These are phyloP conservation scores for Linnaemya vulpina DNA, from an alignment of 2,888 invertebrate genomes.

Conservation along the genomic window DNA sequence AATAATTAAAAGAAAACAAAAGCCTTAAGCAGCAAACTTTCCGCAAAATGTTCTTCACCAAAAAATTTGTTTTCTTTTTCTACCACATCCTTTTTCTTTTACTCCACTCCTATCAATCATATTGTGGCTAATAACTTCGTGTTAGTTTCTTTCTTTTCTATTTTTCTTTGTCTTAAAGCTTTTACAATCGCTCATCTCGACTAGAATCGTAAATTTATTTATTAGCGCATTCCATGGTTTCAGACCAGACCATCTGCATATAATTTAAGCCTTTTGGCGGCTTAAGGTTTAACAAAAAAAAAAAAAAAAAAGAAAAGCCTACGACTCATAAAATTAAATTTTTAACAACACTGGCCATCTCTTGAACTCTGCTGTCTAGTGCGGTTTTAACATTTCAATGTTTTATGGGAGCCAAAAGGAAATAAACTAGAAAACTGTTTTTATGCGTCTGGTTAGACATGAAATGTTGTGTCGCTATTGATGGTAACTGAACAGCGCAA, in stretches of 20 bases:
- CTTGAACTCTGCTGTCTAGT: slow-evolving; percentile 44
- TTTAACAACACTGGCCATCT: neutral
- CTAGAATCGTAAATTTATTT: slow-evolving; percentile 65
- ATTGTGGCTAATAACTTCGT: slow-evolving; percentile 37
- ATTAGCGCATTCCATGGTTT: slow-evolving; percentile 46
- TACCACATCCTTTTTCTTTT: neutral
- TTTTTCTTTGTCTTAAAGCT: neutral
- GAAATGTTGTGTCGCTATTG: slow-evolving; percentile 24
- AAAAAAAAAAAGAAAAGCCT: too few relatives aligned
- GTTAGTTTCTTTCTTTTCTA: neutral
- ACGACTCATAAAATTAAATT: slow-evolving; percentile 17
- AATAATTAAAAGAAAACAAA: slow-evolving; percentile 28
- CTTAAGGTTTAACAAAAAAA: slow-evolving; percentile 19
- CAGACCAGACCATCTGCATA: slow-evolving; percentile 53
- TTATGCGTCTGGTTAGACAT: slow-evolving; percentile 20
- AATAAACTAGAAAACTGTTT: slow-evolving; percentile 27
- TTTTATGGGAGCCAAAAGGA: slow-evolving; percentile 27
- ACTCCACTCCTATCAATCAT: slow-evolving; percentile 22
- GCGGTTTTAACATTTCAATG: slow-evolving; percentile 57
- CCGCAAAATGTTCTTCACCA: neutral
- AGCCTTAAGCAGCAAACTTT: slow-evolving; percentile 19
- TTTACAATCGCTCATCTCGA: slow-evolving; percentile 33
- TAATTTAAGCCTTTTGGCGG: slow-evolving; percentile 60
- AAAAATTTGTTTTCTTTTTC: neutral
- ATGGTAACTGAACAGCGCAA: slow-evolving; percentile 1